These are phyloP conservation scores for Ecdyonurus torrentis DNA, from an alignment of 2,888 invertebrate species.

Conservation along the genomic window DNA sequence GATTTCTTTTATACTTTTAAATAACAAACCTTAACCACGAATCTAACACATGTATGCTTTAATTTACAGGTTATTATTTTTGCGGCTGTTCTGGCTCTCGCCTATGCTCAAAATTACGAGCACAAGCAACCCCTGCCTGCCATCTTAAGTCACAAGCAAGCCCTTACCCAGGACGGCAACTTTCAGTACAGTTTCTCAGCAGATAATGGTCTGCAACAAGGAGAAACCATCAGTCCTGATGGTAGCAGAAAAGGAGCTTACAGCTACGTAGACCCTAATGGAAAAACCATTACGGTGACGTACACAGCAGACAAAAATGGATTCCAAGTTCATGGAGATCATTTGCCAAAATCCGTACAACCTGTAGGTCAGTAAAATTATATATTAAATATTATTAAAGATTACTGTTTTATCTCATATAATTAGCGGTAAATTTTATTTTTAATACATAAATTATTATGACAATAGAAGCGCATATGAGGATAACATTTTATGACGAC, in stretches of 20 bases:
- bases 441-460: neutral
- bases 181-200: constrained; percentile 51
- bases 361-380: constrained; percentile 22
- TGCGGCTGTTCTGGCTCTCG: too few species aligned
- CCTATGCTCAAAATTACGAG: neutral
- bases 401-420: neutral
- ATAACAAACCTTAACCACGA: too few species aligned
- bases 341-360: constrained; percentile 10
- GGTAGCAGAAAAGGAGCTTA: constrained; percentile 46
- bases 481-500: too few species aligned
- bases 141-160: constrained; percentile 44
- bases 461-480: neutral
- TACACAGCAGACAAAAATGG: constrained; percentile 26
- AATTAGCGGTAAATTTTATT: neutral
- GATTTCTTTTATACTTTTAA: too few species aligned
- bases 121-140: constrained; percentile 25
- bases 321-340: constrained; percentile 14
- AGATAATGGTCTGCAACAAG: constrained; percentile 49
- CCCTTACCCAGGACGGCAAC: constrained; percentile 43
- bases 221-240: constrained; percentile 48
- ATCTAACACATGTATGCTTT: too few species aligned
- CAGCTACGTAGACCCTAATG: constrained; percentile 46
- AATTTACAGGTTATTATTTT: too few species aligned
- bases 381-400: neutral
- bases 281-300: constrained; percentile 44